Percentiles rank a stretch among this genome's conserved stretches.
These are phyloP conservation scores for Phortica variegata DNA, from an alignment of 1,140 invertebrate genomes.

Conservation along the genomic window DNA sequence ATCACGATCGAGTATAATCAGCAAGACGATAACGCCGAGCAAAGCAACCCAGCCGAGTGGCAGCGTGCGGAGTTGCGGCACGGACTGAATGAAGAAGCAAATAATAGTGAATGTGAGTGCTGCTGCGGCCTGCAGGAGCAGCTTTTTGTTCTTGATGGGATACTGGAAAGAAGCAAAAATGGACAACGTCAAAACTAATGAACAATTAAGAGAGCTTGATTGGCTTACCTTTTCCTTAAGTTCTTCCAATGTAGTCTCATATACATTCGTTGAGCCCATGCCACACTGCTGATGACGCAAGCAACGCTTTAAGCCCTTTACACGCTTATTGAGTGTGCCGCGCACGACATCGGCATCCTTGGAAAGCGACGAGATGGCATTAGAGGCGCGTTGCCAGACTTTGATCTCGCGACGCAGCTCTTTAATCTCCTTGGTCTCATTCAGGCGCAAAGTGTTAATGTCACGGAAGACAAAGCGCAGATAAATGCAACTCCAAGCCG, in stretches of 20 bases:
- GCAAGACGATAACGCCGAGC: constrained; percentile 67
- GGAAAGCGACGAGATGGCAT: constrained; percentile 70
- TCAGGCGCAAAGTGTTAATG: constrained; percentile 62
- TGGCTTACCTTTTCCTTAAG: constrained; percentile 59
- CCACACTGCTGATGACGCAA: constrained; percentile 62
- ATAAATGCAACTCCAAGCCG: constrained; percentile 63
- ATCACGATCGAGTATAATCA: constrained; percentile 65
- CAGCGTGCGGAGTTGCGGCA: constrained; percentile 63
- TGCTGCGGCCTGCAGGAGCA: constrained; percentile 68
- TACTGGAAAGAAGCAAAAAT: constrained; percentile 59
- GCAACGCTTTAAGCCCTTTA: constrained; percentile 62
- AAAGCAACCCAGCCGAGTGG: constrained; percentile 76
- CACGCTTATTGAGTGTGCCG: constrained; percentile 67
- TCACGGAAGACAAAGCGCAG: constrained; percentile 67
- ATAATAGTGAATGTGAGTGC: constrained; percentile 66
- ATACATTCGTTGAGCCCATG: constrained; percentile 62
- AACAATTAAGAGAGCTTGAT: constrained; percentile 26
- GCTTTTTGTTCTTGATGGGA: constrained; percentile 65
- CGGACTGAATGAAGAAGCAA: constrained; percentile 72
- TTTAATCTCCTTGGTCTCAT: constrained; percentile 68
- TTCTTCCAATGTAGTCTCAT: constrained; percentile 66
- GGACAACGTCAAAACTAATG: background rate
- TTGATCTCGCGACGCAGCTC: constrained; percentile 74
- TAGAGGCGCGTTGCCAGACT: constrained; percentile 72
- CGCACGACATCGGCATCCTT: constrained; percentile 73